These are phyloP conservation scores for Entelurus aequoreus DNA, from an alignment of 2,113 vertebrate genomes.

Conservation along the genomic window DNA sequence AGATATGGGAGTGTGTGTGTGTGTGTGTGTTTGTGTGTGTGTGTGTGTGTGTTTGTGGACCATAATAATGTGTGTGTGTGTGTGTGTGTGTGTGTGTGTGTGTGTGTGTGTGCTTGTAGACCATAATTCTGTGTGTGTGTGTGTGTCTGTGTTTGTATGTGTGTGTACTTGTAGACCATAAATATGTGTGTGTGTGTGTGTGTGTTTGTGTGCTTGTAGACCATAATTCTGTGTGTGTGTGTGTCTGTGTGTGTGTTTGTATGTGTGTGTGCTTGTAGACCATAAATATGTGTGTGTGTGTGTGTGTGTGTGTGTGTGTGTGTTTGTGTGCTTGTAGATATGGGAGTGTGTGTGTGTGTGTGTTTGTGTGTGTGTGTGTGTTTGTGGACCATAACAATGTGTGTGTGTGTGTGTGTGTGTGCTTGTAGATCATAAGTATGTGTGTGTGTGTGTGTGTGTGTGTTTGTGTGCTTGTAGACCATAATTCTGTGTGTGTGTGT, in stretches of 20 bases:
- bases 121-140: constrained; percentile 10
- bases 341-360: constrained; percentile 13
- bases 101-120: neutral
- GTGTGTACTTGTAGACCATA: too few relatives aligned
- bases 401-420: constrained; percentile 5
- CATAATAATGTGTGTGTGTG: constrained; percentile 15
- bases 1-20: constrained; percentile 12
- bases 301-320: constrained; percentile 3
- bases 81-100: neutral
- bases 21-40: constrained; percentile 3
- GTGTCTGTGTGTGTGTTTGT: constrained; percentile 1
- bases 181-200: constrained; percentile 11
- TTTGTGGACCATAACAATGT: too few relatives aligned
- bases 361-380: too few relatives aligned
- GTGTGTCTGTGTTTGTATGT: neutral
- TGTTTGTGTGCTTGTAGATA: neutral
- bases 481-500: constrained; percentile 13
- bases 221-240: constrained; percentile 10
- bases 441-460: constrained; percentile 7
- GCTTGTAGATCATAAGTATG: too few relatives aligned
- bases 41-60: neutral
- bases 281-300: constrained; percentile 14
- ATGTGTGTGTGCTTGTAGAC: neutral
- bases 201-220: neutral
- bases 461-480: too few relatives aligned